These are phyloP conservation scores for Poecilia velifera DNA, from an alignment of 2,797 vertebrate genomes.

Conservation along the genomic window DNA sequence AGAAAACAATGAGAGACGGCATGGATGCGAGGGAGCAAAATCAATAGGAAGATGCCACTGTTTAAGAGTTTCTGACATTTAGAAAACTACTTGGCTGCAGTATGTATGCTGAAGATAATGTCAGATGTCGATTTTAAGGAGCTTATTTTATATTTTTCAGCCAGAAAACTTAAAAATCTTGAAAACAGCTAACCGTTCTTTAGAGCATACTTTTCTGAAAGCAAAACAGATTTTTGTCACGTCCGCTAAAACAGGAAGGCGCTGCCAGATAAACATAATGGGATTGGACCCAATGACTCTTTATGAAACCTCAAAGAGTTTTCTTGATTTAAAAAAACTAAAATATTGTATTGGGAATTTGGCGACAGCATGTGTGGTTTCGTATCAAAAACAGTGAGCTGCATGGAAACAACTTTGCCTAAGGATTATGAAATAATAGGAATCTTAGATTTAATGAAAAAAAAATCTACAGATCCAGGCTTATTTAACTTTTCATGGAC, in stretches of 20 bases:
- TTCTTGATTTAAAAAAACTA: neutral
- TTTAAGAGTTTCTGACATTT: slow-evolving; percentile 32
- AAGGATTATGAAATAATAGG: neutral
- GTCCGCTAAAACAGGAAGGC: neutral
- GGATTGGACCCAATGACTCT: neutral
- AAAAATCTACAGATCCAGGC: neutral
- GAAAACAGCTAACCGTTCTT: neutral
- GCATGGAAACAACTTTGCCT: neutral
- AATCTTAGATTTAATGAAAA: neutral
- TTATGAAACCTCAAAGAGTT: neutral
- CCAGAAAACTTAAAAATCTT: neutral
- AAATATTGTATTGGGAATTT: neutral
- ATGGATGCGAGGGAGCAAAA: slow-evolving; percentile 9
- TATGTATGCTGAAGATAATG: slow-evolving; percentile 31
- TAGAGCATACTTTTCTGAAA: neutral
- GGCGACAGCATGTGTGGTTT: neutral
- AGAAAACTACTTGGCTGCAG: slow-evolving; percentile 29
- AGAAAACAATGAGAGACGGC: slow-evolving; percentile 35
- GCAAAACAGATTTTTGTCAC: neutral
- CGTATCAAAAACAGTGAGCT: neutral
- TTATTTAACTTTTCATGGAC: neutral
- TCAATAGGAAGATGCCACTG: slow-evolving; percentile 19
- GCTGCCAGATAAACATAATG: neutral
- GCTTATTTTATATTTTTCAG: neutral
- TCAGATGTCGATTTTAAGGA: slow-evolving; percentile 30